These are phyloP conservation scores for Myopa tessellatipennis DNA, from an alignment of 2,888 invertebrate genomes.

Conservation along the genomic window DNA sequence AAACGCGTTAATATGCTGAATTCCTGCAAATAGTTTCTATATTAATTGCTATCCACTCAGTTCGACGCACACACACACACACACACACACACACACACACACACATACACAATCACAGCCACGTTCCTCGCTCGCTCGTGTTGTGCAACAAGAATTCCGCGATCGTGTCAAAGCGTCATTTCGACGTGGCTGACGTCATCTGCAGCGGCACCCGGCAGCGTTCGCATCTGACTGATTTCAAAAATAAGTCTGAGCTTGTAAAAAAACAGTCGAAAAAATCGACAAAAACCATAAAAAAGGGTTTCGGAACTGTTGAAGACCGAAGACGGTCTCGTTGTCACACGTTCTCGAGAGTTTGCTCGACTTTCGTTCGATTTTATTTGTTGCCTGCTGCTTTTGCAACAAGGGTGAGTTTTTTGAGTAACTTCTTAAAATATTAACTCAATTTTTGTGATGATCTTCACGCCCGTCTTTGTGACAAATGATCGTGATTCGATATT, in stretches of 20 bases:
- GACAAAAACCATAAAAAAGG: too few species aligned
- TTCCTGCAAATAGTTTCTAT: constrained; percentile 36
- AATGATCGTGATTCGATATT: too few species aligned
- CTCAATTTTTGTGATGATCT: too few species aligned
- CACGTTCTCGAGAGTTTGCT: not conserved
- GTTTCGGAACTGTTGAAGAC: too few species aligned
- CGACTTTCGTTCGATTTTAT: not conserved
- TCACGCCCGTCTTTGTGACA: too few species aligned
- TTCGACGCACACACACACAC: not conserved
- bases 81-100: not conserved
- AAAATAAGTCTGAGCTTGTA: too few species aligned
- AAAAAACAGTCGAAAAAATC: too few species aligned
- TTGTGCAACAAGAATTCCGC: not conserved
- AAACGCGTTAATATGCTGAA: constrained; percentile 46
- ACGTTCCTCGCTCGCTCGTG: constrained; percentile 1
- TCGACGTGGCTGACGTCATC: constrained; percentile 33
- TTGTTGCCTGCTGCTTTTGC: constrained; percentile 47
- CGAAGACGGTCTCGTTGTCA: too few species aligned
- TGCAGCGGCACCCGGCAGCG: not conserved
- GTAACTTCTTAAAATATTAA: not conserved
- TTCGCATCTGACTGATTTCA: too few species aligned
- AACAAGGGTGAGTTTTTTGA: constrained; percentile 45
- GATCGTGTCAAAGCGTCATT: constrained; percentile 31
- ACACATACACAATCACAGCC: not conserved
- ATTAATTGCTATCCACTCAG: not conserved